Percentiles rank a stretch among this genome's conserved stretches.
These are phyloP conservation scores for Noctua janthina DNA, from an alignment of 2,888 invertebrate species.

Conservation along the genomic window DNA sequence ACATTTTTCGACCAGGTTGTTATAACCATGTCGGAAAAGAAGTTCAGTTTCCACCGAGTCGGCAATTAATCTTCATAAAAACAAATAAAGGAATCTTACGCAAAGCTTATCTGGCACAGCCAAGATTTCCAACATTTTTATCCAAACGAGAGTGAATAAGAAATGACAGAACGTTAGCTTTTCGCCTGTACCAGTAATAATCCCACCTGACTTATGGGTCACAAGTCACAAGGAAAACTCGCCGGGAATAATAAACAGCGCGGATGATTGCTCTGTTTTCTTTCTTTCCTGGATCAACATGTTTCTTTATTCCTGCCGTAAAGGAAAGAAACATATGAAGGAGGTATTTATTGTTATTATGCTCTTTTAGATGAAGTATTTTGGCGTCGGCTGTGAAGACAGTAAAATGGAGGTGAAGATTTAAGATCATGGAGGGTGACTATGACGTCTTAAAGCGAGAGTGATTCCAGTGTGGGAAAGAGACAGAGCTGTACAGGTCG, in stretches of 20 bases:
- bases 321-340: constrained; percentile 22
- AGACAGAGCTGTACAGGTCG: too few species aligned
- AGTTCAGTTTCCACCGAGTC: neutral
- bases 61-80: neutral
- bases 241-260: constrained; percentile 53
- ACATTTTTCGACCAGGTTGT: neutral
- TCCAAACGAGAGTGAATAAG: constrained; percentile 41
- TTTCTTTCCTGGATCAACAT: constrained; percentile 47
- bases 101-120: constrained; percentile 4
- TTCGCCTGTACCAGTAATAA: constrained; percentile 34
- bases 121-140: constrained; percentile 18
- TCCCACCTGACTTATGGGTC: constrained; percentile 49
- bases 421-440: neutral
- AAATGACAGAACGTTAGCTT: constrained; percentile 33
- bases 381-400: neutral
- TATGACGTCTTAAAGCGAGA: too few species aligned
- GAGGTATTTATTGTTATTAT: constrained; percentile 26
- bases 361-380: constrained; percentile 14
- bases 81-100: neutral
- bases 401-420: neutral
- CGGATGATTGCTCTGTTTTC: constrained; percentile 43
- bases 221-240: constrained; percentile 53
- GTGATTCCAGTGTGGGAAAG: too few species aligned
- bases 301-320: constrained; percentile 35
- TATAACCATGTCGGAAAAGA: neutral